Evolutionary conservation across 2,797 vertebrate genomes (phyloP).

Genomic region (Leontocebus nigricollis): DNA sequence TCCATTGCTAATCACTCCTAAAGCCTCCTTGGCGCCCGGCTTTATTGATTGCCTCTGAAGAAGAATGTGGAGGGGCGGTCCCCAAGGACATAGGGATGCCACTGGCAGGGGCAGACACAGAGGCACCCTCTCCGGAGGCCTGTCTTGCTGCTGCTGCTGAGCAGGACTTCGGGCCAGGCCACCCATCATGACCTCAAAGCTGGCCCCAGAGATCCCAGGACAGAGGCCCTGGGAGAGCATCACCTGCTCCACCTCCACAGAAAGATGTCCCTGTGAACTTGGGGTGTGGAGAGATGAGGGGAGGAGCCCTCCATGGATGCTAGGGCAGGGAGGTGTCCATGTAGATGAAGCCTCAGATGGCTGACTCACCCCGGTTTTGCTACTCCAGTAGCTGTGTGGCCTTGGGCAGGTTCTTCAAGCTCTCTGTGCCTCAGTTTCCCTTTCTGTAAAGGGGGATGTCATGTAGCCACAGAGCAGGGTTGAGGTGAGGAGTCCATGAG

Average conservation of each 20-base stretch:
- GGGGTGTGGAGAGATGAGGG: not conserved
- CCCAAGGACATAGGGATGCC: not conserved
- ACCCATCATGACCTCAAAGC: not conserved
- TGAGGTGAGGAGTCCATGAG: not conserved
- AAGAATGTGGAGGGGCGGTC: not conserved
- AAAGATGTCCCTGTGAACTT: too few relatives aligned
- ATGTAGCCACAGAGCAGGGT: not conserved
- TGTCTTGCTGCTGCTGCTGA: not conserved
- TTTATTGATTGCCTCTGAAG: not conserved
- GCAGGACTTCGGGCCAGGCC: too few relatives aligned
- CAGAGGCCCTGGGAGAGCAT: not conserved
- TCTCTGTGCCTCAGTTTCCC: not conserved
- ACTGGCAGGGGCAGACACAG: not conserved
- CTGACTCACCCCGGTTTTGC: not conserved
- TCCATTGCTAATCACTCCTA: not conserved
- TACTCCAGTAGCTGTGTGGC: not conserved
- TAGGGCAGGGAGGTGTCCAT: accelerated
- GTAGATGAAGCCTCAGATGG: not conserved
- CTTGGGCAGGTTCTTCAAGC: too few relatives aligned
- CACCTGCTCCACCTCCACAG: accelerated
- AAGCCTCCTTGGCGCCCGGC: not conserved
- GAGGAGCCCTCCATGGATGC: not conserved
- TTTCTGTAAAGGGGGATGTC: too few relatives aligned
- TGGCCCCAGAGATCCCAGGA: not conserved
- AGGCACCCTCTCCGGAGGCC: accelerated